Conservation (phyloP, 1,140 invertebrate species). For the Pseudomyrmex cubaensis region DNA sequence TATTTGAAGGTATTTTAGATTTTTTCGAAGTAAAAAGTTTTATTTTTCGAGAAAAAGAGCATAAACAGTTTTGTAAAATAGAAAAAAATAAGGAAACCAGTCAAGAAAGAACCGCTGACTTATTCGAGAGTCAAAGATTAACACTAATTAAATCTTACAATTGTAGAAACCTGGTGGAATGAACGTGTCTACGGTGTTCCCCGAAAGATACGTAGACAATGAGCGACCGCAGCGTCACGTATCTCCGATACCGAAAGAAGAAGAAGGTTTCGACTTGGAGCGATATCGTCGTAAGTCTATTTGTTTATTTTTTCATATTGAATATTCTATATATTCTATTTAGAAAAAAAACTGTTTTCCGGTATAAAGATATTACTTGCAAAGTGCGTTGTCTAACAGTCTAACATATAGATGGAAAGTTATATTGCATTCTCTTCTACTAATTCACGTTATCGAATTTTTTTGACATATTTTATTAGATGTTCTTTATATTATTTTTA, state of each 20-base stretch:
- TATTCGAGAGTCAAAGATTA: background rate
- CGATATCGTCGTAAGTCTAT: constrained; percentile 66
- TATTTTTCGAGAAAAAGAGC: background rate
- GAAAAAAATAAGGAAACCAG: background rate
- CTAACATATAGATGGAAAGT: no score
- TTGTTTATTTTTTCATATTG: background rate
- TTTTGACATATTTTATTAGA: background rate
- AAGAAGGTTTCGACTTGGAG: constrained; percentile 50
- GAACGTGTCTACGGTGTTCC: constrained; percentile 82
- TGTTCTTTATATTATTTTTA: background rate
- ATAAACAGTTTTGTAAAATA: background rate
- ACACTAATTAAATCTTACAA: constrained; percentile 39
- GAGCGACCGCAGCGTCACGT: constrained; percentile 58
- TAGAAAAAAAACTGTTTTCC: no score
- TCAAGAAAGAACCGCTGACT: background rate
- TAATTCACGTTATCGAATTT: no score
- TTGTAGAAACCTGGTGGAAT: constrained; percentile 71
- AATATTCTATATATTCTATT: background rate
- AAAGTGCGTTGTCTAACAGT: no score
- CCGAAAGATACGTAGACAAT: constrained; percentile 75
- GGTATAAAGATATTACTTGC: no score
- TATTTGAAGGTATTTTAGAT: background rate
- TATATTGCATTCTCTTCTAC: no score
- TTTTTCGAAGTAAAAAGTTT: background rate
- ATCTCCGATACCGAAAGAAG: constrained; percentile 49